Conservation (phyloP, 2,113 vertebrate species). For the Mormyrus iriodes region DNA sequence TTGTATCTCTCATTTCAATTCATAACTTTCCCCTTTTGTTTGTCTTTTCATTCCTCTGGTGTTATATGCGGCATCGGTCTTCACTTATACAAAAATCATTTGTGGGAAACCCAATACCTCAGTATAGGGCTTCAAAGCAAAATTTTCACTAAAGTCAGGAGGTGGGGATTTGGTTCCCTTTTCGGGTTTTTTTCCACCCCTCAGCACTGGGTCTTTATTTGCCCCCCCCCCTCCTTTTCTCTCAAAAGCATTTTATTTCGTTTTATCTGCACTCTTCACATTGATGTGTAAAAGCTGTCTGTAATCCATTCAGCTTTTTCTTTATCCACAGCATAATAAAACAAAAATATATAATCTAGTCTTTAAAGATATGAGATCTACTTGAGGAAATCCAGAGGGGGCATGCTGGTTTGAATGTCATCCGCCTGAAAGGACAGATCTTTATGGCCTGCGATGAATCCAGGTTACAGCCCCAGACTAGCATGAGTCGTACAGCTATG, state of each 20-base stretch:
- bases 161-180: not conserved
- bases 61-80: not conserved
- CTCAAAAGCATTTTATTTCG: slow-evolving; percentile 11
- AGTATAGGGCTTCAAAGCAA: not conserved
- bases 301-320: slow-evolving; percentile 66
- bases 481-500: not conserved
- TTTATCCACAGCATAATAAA: slow-evolving; percentile 68
- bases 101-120: not conserved
- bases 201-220: not conserved
- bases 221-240: not conserved
- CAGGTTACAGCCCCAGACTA: slow-evolving; percentile 21
- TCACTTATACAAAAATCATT: not conserved
- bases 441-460: slow-evolving; percentile 20
- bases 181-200: not conserved
- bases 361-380: slow-evolving; percentile 83
- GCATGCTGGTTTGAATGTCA: slow-evolving; percentile 61
- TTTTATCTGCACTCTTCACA: slow-evolving; percentile 54
- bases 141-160: not conserved
- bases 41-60: not conserved
- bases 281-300: slow-evolving; percentile 65
- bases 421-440: slow-evolving; percentile 30
- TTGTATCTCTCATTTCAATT: not conserved
- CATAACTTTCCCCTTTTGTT: not conserved
- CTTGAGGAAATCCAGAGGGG: slow-evolving; percentile 68
- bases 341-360: slow-evolving; percentile 72